Base-by-base conservation (phyloP, 2,797 vertebrate species). In the Thamnophis elegans region DNA sequence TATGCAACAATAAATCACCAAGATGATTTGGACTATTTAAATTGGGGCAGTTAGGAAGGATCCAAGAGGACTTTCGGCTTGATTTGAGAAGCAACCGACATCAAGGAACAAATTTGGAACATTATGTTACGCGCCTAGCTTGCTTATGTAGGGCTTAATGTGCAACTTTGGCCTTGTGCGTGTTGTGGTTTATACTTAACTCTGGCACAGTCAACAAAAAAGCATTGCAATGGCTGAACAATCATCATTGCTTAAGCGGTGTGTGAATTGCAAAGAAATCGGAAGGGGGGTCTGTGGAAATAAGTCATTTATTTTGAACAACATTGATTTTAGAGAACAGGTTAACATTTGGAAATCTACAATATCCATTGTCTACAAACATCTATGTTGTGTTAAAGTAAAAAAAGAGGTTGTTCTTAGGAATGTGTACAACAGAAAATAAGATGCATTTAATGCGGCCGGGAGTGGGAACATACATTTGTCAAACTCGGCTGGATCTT, bases 221-320 rank as follows among this genome's bases (percentile, higher is more conserved):
- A 82, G 36, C 1, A 0, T 82, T 82, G 25, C 16, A 12, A 22
- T 1, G 47, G 85, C 5, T 42, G 85, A 68, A 68, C 6, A 51
- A 28, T 68, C 51, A 20, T n/a, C 16, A 4, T 55, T 56, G 28
- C 7, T 56, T 85, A 92, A 62, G 28, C 85, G 13, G 82, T 86
- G 1, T 56, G 87, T 28, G 93, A 94, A 14, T 28, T 65, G 93
- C 56, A 85, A 91, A 89, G 18, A 93, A 94, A 85, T 0, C 42
- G 28, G 6, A 18, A 22, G n/a, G 14, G 90, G 73, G 91, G 68
- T 4, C 26, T 51, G 12, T 94, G 2, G 87, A 93, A 93, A 82
- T 47, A 89, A 1, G 8, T 10, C 68, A 91, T 95, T 92, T 92
- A 94, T 93, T 95, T 90, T 47, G 59, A 78, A 94, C 65, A 54